Evolutionary conservation across 2,888 invertebrate genomes (phyloP).

Genomic region (Oscheius sp.): DNA sequence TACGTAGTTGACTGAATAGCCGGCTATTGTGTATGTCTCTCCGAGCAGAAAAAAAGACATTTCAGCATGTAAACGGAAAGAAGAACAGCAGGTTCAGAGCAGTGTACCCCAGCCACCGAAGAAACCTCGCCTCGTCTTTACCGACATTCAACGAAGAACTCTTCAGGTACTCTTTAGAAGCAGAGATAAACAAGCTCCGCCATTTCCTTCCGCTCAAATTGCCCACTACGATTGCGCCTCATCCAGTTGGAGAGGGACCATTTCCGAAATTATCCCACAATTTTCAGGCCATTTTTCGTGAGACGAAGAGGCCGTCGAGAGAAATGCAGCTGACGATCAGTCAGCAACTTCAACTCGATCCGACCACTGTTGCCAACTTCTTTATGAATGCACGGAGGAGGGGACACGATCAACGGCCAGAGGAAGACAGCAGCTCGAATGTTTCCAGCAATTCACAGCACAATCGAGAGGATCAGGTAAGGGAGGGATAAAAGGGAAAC

Average conservation of each 20-base stretch:
- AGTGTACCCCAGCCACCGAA: conserved; percentile 74
- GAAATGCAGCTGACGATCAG: conserved; percentile 69
- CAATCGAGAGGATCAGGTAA: conserved; percentile 27
- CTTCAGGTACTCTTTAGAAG: conserved; percentile 77
- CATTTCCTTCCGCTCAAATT: conserved; percentile 11
- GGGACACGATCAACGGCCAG: conserved; percentile 25
- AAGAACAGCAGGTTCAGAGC: conserved; percentile 48
- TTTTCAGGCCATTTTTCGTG: conserved; percentile 67
- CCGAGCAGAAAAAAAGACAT: conserved; percentile 18
- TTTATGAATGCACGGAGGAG: conserved; percentile 96
- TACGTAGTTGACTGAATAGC: conserved; percentile 12
- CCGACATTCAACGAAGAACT: conserved; percentile 99
- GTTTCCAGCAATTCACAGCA: conserved; percentile 20
- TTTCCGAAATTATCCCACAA: background rate
- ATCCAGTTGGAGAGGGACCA: background rate
- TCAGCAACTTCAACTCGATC: conserved; percentile 64
- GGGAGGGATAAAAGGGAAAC: background rate
- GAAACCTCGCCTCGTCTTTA: conserved; percentile 99
- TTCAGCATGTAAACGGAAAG: conserved; percentile 68
- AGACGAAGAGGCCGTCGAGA: conserved; percentile 68
- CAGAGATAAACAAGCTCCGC: background rate
- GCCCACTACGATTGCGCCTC: background rate
- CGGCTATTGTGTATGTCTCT: conserved; percentile 15
- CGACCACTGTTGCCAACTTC: conserved; percentile 83
- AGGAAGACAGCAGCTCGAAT: conserved; percentile 21